Base-by-base conservation (phyloP, 23 tunicate species). In the Ciona savignyi region DNA sequence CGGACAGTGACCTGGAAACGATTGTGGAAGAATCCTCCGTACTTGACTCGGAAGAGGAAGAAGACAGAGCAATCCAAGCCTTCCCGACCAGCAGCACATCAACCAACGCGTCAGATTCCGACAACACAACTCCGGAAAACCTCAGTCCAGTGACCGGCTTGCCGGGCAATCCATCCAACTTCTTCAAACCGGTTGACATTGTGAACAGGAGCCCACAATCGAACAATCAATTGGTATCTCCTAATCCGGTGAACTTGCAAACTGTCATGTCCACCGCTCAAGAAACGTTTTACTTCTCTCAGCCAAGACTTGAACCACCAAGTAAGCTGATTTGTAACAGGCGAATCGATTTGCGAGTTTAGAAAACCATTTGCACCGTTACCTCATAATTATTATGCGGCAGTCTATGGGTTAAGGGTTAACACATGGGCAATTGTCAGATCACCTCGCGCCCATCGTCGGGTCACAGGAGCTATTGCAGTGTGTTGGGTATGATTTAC, bases 1-100 rank as follows among this genome's bases (percentile, higher is more conserved):
- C 89, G 60, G 97, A 91, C 66, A 84, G 93, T 33, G 97, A 91
- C 72, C 75, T 91, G 32, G 97, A 91, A 63, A 91, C 97, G 19
- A 91, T 91, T 29, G 82, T 63, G 51, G 97, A 91, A 42, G 97
- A 91, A 74, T 90, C 97, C 3, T 90, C 97, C 1, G 85, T 90
- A 15, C 56, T 90, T 0, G 97, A 90, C 23, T 91, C 97, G 4
- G 97, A 91, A 27, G 79, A 88, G 33, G 91, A 82, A 19, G 30
- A 31, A 6, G 56, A 42, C 56, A 42, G 56, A 42, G 9, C 56
- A 42, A 42, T 42, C 15, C 56, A 15, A 42, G 56, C 56, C 15
- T 42, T 42, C 15, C 56, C 56, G 15, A 42, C 56, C 56, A 42
- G 56, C 56, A 64, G 68, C 68, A 24, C 28, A 25, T 24, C 68